A percentile compares a stretch with the other conserved stretches of the same genome.
Evolutionary conservation across 2,888 invertebrate genomes (phyloP).

Genomic region (Itoplectis maculator): DNA sequence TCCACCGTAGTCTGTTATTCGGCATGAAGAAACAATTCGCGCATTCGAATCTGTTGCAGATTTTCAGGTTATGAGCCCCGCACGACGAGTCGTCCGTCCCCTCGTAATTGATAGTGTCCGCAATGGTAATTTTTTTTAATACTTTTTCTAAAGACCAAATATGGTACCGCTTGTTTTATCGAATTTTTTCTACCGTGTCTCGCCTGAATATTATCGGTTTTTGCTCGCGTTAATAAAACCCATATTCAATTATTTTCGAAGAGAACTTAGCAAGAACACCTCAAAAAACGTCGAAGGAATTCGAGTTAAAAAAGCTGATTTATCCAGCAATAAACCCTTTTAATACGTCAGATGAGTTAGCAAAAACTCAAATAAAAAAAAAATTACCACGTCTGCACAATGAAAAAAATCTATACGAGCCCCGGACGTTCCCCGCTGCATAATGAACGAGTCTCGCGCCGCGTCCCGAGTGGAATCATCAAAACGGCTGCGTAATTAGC

Average conservation of each 20-base stretch:
- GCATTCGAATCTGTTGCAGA: not conserved
- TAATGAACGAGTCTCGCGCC: slow-evolving; percentile 7
- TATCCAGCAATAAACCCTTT: not conserved
- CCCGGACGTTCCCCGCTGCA: slow-evolving; percentile 23
- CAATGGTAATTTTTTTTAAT: not conserved
- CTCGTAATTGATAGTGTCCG: slow-evolving; percentile 5
- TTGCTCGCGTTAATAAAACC: not conserved
- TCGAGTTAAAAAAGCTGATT: not conserved
- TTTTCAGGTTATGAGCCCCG: no score
- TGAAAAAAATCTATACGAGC: slow-evolving; percentile 21
- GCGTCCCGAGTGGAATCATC: not conserved
- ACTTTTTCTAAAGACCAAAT: not conserved
- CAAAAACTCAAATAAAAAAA: not conserved
- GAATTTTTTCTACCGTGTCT: no score
- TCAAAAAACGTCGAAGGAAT: not conserved
- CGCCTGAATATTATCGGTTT: not conserved
- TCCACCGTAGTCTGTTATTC: not conserved
- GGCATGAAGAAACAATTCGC: slow-evolving; percentile 12
- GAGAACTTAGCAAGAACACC: not conserved
- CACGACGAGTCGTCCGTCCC: no score
- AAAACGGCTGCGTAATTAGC: slow-evolving; percentile 19
- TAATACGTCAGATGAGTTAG: not conserved
- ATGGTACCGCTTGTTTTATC: no score
- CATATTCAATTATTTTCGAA: not conserved
- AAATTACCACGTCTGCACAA: not conserved